These are phyloP conservation scores for Anagrus nilaparvatae DNA, from an alignment of 1,140 invertebrate genomes.

Conservation along the genomic window DNA sequence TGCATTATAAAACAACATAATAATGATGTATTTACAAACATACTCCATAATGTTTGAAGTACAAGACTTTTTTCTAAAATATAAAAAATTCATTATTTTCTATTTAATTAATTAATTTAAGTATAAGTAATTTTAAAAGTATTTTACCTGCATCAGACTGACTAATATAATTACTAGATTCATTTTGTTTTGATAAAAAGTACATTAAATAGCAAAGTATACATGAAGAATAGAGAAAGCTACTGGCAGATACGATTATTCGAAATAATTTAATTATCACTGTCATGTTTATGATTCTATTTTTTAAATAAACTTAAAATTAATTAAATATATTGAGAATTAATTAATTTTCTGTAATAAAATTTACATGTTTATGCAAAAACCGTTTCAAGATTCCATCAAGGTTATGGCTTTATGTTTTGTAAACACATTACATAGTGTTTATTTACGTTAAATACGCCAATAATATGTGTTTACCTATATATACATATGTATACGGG, in stretches of 20 bases:
- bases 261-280: constrained; percentile 24
- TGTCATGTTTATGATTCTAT: constrained; percentile 1
- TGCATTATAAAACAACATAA: constrained; percentile 43
- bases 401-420: not conserved
- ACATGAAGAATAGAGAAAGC: constrained; percentile 36
- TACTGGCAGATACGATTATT: constrained; percentile 19
- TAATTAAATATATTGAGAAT: not conserved
- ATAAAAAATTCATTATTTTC: constrained; percentile 7
- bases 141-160: constrained; percentile 8
- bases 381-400: too few relatives aligned
- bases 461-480: not conserved
- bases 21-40: constrained; percentile 38
- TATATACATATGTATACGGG: not conserved
- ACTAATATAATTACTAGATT: constrained; percentile 16
- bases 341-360: not conserved
- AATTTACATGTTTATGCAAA: too few relatives aligned
- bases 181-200: constrained; percentile 30
- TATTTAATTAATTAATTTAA: constrained; percentile 1
- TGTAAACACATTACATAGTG: not conserved
- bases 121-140: constrained; percentile 1
- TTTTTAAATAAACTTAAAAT: not conserved
- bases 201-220: constrained; percentile 31
- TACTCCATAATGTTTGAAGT: constrained; percentile 20
- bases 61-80: constrained; percentile 22
- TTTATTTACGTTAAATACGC: too few relatives aligned